Evolutionary conservation across 2,797 vertebrate genomes (phyloP).

Genomic region (Artibeus lituratus): DNA sequence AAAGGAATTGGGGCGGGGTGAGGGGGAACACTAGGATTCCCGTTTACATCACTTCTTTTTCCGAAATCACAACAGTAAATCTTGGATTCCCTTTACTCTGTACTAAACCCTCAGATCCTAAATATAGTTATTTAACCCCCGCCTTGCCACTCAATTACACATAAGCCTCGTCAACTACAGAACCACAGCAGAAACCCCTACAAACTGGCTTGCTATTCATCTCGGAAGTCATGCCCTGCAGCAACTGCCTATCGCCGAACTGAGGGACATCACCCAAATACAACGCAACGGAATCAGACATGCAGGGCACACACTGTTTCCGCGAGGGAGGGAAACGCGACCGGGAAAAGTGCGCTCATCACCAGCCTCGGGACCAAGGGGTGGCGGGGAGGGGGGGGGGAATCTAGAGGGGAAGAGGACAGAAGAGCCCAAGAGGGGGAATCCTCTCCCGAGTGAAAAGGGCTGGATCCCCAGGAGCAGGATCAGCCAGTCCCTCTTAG

Average conservation of each 20-base stretch:
- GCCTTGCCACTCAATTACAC: slow-evolving; percentile 45
- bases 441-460: not conserved
- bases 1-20: not conserved
- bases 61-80: slow-evolving; percentile 32
- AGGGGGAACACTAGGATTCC: slow-evolving; percentile 43
- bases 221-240: slow-evolving; percentile 74
- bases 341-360: slow-evolving; percentile 61
- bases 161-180: slow-evolving; percentile 34
- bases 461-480: not conserved
- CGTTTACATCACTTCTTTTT: slow-evolving; percentile 51
- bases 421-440: not conserved
- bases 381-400: not conserved
- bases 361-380: not conserved
- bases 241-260: slow-evolving; percentile 54
- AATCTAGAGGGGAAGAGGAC: not conserved
- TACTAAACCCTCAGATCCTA: slow-evolving; percentile 64
- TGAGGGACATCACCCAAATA: slow-evolving; percentile 51
- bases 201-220: slow-evolving; percentile 49
- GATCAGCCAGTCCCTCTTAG: not conserved
- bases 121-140: slow-evolving; percentile 69
- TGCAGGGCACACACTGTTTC: slow-evolving; percentile 59
- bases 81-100: slow-evolving; percentile 61
- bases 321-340: slow-evolving; percentile 56
- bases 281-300: slow-evolving; percentile 63
- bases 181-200: slow-evolving; percentile 48